Conservation (phyloP, 1,140 invertebrate genomes). For the Trichoplusia ni region DNA sequence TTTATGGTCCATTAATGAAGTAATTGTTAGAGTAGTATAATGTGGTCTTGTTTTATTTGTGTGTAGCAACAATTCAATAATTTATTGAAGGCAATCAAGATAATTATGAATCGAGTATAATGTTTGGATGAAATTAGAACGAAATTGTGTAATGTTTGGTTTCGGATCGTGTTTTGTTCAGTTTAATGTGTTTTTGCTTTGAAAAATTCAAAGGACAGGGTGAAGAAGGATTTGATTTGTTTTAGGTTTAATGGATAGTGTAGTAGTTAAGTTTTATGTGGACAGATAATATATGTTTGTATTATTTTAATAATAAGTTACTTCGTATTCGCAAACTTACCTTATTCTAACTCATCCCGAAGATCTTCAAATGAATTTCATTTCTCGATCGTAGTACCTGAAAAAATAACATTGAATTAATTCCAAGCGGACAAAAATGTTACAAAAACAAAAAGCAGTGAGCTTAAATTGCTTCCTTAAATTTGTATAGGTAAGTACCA, state of each 20-base stretch:
- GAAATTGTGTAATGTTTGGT: too few species aligned
- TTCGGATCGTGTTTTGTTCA: too few species aligned
- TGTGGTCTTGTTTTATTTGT: not conserved
- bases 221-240: too few species aligned
- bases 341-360: slow-evolving; percentile 49
- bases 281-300: too few species aligned
- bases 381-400: slow-evolving; percentile 15
- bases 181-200: too few species aligned
- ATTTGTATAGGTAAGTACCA: not conserved
- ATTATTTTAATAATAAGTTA: too few species aligned
- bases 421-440: too few species aligned
- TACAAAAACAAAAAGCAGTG: not conserved
- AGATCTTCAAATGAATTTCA: slow-evolving; percentile 24
- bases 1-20: slow-evolving; percentile 49
- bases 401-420: not conserved
- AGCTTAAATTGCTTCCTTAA: too few species aligned
- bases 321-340: slow-evolving; percentile 13
- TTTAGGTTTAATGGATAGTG: too few species aligned
- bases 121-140: too few species aligned
- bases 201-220: too few species aligned
- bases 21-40: slow-evolving; percentile 42
- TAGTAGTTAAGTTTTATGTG: too few species aligned
- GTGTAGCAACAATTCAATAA: slow-evolving; percentile 5
- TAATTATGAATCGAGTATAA: slow-evolving; percentile 2
- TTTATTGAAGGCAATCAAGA: slow-evolving; percentile 14